Evolutionary conservation across 2,888 invertebrate species (phyloP).

Genomic region (Schizotus pectinicornis): DNA sequence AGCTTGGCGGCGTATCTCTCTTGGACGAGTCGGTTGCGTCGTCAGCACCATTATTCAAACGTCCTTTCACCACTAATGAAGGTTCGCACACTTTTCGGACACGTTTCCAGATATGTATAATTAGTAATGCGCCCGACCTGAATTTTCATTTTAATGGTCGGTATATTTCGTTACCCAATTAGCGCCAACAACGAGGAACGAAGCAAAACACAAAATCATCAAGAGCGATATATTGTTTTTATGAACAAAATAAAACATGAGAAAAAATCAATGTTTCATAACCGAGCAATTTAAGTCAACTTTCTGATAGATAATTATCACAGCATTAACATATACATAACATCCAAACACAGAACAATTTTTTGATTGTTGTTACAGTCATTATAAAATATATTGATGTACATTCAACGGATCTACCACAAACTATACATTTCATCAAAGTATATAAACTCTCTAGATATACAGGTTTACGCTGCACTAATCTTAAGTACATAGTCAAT

Average conservation of each 20-base stretch:
- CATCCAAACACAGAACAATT: constrained; percentile 24
- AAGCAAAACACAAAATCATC: not conserved
- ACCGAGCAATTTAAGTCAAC: constrained; percentile 3
- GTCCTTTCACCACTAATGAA: no score
- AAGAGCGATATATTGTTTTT: constrained; percentile 1
- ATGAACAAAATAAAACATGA: constrained; percentile 5
- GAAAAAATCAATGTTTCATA: not conserved
- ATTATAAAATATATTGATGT: constrained; percentile 26
- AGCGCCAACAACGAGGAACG: not conserved
- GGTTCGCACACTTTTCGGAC: no score
- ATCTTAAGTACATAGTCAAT: not conserved
- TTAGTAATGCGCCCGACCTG: not conserved
- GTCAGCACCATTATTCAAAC: no score
- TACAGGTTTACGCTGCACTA: not conserved
- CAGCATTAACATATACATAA: constrained; percentile 31
- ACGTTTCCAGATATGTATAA: no score
- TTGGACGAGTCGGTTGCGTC: no score
- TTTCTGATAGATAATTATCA: constrained; percentile 31
- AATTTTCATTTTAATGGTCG: not conserved
- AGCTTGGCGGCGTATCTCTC: no score
- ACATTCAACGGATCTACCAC: constrained; percentile 11
- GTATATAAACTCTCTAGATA: constrained; percentile 21
- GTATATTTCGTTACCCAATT: not conserved
- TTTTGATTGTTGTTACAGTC: constrained; percentile 31
- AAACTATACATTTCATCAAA: constrained; percentile 15